A percentile compares a stretch with the other conserved stretches of the same genome.
These are phyloP conservation scores for Syngnathus floridae DNA, from an alignment of 2,113 vertebrate genomes.

Conservation along the genomic window DNA sequence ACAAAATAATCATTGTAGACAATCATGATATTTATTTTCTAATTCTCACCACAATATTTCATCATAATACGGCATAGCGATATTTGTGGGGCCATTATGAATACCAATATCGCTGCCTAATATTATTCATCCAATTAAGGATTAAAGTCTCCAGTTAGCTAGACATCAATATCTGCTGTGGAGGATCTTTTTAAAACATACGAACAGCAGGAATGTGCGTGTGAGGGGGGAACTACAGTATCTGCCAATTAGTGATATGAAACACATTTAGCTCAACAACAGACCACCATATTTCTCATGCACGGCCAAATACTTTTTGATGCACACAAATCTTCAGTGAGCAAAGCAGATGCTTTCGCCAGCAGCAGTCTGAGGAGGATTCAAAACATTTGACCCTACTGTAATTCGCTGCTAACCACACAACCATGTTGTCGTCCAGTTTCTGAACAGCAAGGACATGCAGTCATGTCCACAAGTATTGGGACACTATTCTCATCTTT, in stretches of 20 bases:
- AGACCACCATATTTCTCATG: constrained; percentile 32
- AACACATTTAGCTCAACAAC: constrained; percentile 37
- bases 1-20: neutral
- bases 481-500: neutral
- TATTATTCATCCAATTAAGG: neutral
- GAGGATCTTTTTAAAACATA: constrained; percentile 16
- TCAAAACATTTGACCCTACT: constrained; percentile 15
- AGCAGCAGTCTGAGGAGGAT: constrained; percentile 30
- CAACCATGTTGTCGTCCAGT: neutral
- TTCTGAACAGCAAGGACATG: too few species aligned
- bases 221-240: constrained; percentile 1
- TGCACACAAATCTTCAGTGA: constrained; percentile 37
- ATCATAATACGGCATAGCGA: neutral
- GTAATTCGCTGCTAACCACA: neutral
- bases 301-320: constrained; percentile 38
- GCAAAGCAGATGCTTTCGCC: constrained; percentile 40
- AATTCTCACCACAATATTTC: neutral
- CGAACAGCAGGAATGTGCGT: constrained; percentile 6
- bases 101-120: neutral
- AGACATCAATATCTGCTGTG: neutral
- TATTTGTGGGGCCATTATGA: neutral
- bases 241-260: constrained; percentile 30
- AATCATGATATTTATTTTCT: neutral
- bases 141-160: neutral
- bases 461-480: neutral